Evolutionary conservation across 2,888 invertebrate genomes (phyloP).

Genomic region (Tetranychus piercei): DNA sequence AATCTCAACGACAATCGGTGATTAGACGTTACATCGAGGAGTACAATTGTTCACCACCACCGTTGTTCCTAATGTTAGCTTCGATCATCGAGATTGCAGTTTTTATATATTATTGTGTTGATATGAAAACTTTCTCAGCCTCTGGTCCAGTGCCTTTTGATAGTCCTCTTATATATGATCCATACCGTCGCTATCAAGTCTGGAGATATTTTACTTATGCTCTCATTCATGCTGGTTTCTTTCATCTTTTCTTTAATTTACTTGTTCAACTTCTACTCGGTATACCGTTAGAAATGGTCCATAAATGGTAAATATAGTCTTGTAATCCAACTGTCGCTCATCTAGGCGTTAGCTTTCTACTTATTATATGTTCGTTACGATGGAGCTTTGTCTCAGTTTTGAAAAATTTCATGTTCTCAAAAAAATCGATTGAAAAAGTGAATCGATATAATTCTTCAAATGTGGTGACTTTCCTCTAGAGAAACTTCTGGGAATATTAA

Average conservation of each 20-base stretch:
- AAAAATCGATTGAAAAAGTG: background rate
- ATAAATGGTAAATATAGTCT: constrained; percentile 46
- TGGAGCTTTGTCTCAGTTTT: background rate
- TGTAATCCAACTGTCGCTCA: background rate
- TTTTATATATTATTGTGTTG: constrained; percentile 39
- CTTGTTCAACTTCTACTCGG: constrained; percentile 80
- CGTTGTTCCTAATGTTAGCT: constrained; percentile 43
- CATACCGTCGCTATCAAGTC: constrained; percentile 58
- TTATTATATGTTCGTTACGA: too few species aligned
- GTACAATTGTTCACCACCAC: constrained; percentile 74
- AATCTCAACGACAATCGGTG: constrained; percentile 25
- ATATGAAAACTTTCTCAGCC: constrained; percentile 33
- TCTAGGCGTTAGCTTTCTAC: too few species aligned
- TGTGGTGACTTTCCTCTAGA: background rate
- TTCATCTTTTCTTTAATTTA: constrained; percentile 70
- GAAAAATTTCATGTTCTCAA: background rate
- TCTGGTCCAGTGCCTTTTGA: constrained; percentile 55
- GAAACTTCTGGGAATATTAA: background rate
- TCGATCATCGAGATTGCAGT: constrained; percentile 54
- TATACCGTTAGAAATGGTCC: constrained; percentile 85
- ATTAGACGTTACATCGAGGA: constrained; percentile 53
- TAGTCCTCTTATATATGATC: constrained; percentile 67
- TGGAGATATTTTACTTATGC: constrained; percentile 91
- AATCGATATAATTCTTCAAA: background rate
- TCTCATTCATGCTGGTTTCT: constrained; percentile 70